Evolutionary conservation across 1,140 invertebrate genomes (phyloP).

Genomic region (Drosophila malerkotliana): DNA sequence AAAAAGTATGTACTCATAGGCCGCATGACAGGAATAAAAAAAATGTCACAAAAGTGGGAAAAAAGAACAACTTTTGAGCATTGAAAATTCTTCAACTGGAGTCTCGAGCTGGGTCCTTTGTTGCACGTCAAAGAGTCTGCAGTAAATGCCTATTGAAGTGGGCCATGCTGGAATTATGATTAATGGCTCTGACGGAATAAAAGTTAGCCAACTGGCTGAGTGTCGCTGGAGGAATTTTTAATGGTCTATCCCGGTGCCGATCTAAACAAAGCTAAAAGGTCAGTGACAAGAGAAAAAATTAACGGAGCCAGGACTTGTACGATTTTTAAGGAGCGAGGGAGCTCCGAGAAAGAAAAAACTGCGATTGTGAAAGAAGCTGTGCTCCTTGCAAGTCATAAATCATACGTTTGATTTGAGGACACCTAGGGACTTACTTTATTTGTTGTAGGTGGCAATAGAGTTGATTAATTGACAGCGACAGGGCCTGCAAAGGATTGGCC

Average conservation of each 20-base stretch:
- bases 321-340: slow-evolving; percentile 28
- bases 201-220: slow-evolving; percentile 70
- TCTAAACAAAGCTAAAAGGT: slow-evolving; percentile 67
- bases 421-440: slow-evolving; percentile 39
- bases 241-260: slow-evolving; percentile 45
- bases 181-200: slow-evolving; percentile 52
- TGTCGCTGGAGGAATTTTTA: slow-evolving; percentile 66
- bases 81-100: slow-evolving; percentile 68
- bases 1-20: slow-evolving; percentile 39
- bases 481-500: slow-evolving; percentile 65
- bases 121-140: slow-evolving; percentile 60
- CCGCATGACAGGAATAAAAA: slow-evolving; percentile 63
- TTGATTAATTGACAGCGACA: slow-evolving; percentile 63
- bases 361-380: slow-evolving; percentile 11
- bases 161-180: slow-evolving; percentile 63
- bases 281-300: slow-evolving; percentile 54
- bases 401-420: slow-evolving; percentile 71
- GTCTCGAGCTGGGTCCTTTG: slow-evolving; percentile 42
- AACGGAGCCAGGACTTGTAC: slow-evolving; percentile 36
- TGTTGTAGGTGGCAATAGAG: slow-evolving; percentile 57
- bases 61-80: slow-evolving; percentile 48
- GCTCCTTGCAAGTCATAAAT: slow-evolving; percentile 58
- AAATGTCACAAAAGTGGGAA: slow-evolving; percentile 19
- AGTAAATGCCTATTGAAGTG: slow-evolving; percentile 37
- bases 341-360: too few relatives aligned